These are phyloP conservation scores for Ophraella communa DNA, from an alignment of 2,888 invertebrate genomes.

Conservation along the genomic window DNA sequence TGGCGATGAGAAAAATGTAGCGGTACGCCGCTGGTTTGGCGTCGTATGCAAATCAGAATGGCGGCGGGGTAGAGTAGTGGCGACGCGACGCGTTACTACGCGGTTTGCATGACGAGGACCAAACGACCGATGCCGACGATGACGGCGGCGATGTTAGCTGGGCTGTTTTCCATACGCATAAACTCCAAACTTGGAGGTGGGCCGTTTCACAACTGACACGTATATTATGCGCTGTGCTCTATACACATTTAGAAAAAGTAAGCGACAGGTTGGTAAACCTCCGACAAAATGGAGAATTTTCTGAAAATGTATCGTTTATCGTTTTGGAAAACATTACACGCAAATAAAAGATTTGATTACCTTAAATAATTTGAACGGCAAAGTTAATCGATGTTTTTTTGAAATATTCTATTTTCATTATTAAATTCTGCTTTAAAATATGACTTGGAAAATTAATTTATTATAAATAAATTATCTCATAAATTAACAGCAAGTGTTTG, in stretches of 20 bases:
- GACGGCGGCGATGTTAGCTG: constrained; percentile 1
- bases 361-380: too few species aligned
- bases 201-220: not conserved
- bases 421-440: too few species aligned
- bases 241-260: not conserved
- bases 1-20: not conserved
- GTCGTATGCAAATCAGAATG: constrained; percentile 71
- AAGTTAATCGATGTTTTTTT: too few species aligned
- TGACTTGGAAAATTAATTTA: too few species aligned
- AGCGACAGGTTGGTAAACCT: not conserved
- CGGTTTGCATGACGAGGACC: constrained; percentile 66
- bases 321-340: too few species aligned
- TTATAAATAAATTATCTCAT: too few species aligned
- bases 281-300: not conserved
- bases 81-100: constrained; percentile 68
- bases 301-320: too few species aligned
- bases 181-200: not conserved
- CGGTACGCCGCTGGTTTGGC: constrained; percentile 61
- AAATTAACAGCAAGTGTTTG: too few species aligned
- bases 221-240: not conserved
- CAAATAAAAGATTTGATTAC: too few species aligned
- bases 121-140: constrained; percentile 4
- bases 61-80: constrained; percentile 60
- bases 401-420: too few species aligned
- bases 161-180: constrained; percentile 4